Conservation (phyloP, 2,888 invertebrate genomes). For the Diaperis boleti region DNA sequence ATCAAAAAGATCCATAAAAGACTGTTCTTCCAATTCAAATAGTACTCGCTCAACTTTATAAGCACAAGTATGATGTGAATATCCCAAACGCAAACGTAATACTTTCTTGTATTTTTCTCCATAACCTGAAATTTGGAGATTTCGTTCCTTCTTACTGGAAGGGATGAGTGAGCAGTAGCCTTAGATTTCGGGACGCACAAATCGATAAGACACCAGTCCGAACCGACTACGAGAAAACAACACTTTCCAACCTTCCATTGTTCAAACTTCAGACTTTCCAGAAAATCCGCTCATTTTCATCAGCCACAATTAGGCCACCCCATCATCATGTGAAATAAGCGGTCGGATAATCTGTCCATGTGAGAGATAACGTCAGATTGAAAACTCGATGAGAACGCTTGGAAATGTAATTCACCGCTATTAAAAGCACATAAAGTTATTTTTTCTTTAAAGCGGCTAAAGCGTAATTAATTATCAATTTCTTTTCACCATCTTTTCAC, state of each 20-base stretch:
- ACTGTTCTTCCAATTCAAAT: too few species aligned
- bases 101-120: constrained; percentile 23
- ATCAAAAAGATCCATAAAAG: too few species aligned
- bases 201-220: constrained; percentile 26
- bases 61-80: too few species aligned
- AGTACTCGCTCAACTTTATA: too few species aligned
- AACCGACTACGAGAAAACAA: constrained; percentile 27
- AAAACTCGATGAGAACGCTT: too few species aligned
- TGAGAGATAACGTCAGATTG: too few species aligned
- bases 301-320: constrained; percentile 4
- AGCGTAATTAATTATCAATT: neutral
- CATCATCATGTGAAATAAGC: neutral
- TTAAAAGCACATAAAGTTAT: neutral
- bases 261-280: constrained; percentile 13
- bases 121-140: constrained; percentile 6
- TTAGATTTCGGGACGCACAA: constrained; percentile 24
- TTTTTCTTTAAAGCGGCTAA: too few species aligned
- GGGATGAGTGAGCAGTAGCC: constrained; percentile 26
- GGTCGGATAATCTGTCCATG: too few species aligned
- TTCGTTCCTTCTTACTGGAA: neutral
- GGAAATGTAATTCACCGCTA: too few species aligned
- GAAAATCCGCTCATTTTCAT: constrained; percentile 7
- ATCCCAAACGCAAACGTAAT: constrained; percentile 26
- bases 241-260: constrained; percentile 18
- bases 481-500: neutral